Conservation (phyloP, 1,140 invertebrate genomes). For the Calliphora vicina region DNA sequence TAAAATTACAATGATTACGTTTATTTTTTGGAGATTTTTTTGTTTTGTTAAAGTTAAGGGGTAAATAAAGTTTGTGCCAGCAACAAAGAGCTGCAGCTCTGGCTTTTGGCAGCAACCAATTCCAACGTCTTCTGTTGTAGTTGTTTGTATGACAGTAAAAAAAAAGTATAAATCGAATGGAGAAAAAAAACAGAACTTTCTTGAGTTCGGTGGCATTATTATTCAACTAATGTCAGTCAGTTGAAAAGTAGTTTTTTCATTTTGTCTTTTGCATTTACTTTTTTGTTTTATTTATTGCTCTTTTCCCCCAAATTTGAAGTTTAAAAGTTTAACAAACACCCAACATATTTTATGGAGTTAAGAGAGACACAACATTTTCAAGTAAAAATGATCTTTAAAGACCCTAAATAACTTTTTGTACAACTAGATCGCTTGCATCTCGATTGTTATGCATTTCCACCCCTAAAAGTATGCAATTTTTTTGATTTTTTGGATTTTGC, state of each 20-base stretch:
- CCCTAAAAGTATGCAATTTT: too few species aligned
- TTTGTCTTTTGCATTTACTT: neutral
- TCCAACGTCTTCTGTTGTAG: neutral
- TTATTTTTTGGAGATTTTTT: neutral
- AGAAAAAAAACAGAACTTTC: neutral
- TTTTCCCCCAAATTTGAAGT: too few species aligned
- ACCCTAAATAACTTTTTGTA: too few species aligned
- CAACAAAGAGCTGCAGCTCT: neutral
- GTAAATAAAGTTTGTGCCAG: neutral
- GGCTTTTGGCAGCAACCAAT: neutral
- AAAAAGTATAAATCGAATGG: neutral
- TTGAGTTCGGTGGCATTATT: conserved; percentile 9
- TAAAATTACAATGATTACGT: conserved; percentile 10
- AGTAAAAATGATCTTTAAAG: too few species aligned
- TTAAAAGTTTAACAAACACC: too few species aligned
- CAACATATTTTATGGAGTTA: too few species aligned
- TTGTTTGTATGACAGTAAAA: neutral
- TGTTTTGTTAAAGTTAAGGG: neutral
- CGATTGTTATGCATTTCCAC: too few species aligned
- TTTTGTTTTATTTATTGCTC: too few species aligned
- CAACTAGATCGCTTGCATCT: too few species aligned
- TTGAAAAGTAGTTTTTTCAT: neutral
- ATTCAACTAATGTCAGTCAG: conserved; percentile 5
- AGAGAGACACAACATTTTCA: too few species aligned
- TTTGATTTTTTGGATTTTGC: too few species aligned